Evolutionary conservation across 2,113 vertebrate species (phyloP).

Genomic region (Rhagologus leucostigma): DNA sequence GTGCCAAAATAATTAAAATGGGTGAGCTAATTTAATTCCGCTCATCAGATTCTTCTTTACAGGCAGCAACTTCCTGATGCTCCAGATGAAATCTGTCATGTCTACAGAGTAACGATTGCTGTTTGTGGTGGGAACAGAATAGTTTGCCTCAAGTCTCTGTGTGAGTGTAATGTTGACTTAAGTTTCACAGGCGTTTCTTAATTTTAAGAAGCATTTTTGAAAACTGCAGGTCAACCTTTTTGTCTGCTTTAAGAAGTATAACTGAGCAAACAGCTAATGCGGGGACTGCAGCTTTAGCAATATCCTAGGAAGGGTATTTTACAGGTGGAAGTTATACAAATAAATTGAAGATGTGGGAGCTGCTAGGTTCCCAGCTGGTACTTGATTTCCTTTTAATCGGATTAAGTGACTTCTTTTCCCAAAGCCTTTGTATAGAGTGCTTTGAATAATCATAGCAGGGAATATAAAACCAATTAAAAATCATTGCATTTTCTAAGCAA

Average conservation of each 20-base stretch:
- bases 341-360: background rate
- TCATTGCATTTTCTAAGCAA: background rate
- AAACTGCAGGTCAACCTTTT: background rate
- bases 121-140: slow-evolving; percentile 13
- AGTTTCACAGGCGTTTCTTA: background rate
- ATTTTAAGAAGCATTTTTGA: background rate
- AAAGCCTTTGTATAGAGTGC: background rate
- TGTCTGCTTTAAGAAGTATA: background rate
- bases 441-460: slow-evolving; percentile 11
- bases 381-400: slow-evolving; percentile 32
- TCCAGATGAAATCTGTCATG: slow-evolving; percentile 30
- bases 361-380: background rate
- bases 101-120: slow-evolving; percentile 8
- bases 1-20: slow-evolving; percentile 40
- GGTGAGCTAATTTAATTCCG: slow-evolving; percentile 38
- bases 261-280: background rate
- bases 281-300: background rate
- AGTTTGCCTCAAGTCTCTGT: slow-evolving; percentile 12
- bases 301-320: background rate
- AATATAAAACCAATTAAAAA: slow-evolving; percentile 29
- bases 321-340: background rate
- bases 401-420: background rate
- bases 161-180: background rate
- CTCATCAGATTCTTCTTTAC: slow-evolving; percentile 32
- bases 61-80: slow-evolving; percentile 2